Conservation (phyloP, 37 sponge, comb jelly and placozoan genomes). For the Corticium candelabrum region DNA sequence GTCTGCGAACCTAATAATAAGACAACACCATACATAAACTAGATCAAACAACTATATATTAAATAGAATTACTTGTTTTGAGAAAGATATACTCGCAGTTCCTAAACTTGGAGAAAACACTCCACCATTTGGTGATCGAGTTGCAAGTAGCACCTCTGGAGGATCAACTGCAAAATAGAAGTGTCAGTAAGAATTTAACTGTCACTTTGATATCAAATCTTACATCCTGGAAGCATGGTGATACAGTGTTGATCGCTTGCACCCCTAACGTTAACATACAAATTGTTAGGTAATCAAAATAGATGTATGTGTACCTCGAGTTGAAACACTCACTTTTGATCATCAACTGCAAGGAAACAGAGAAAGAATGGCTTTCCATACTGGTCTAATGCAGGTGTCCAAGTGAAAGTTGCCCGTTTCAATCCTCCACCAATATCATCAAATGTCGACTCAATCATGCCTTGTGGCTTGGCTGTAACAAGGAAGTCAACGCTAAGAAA, state of each 20-base stretch:
- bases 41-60: no score
- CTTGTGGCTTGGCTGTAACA: background rate
- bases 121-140: no score
- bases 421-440: background rate
- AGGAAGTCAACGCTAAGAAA: background rate
- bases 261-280: background rate
- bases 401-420: background rate
- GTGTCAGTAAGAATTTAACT: no score
- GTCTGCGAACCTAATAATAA: background rate
- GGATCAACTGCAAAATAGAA: no score
- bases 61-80: no score
- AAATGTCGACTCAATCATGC: background rate
- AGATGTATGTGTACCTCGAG: background rate
- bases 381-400: background rate
- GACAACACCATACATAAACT: background rate
- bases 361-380: background rate
- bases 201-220: no score
- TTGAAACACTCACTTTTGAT: background rate
- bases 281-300: no score
- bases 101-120: no score
- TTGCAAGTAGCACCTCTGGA: background rate
- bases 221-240: background rate
- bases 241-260: background rate
- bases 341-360: background rate
- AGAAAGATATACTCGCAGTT: no score